These are phyloP conservation scores for Triplophysa tibetana DNA, from an alignment of 2,113 vertebrate species.

Conservation along the genomic window DNA sequence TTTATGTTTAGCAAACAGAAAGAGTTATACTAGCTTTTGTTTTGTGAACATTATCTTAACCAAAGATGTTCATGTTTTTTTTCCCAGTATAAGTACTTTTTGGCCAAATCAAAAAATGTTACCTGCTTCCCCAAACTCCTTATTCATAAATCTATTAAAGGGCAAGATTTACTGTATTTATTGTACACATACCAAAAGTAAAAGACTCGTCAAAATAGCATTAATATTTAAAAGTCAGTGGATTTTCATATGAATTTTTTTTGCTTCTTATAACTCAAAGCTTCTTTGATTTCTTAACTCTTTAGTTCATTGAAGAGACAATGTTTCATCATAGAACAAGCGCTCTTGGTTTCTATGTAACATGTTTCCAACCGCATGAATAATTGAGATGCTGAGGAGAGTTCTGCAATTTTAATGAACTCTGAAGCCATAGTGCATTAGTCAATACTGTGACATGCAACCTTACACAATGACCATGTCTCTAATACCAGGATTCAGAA, in stretches of 20 bases:
- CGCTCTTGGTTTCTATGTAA: conserved; percentile 38
- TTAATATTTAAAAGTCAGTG: background rate
- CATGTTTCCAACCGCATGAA: conserved; percentile 43
- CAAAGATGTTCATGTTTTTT: no score
- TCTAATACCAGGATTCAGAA: conserved; percentile 18
- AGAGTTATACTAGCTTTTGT: no score
- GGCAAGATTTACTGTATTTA: background rate
- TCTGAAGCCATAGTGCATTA: conserved; percentile 38
- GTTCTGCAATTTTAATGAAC: conserved; percentile 48
- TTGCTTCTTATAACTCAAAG: background rate
- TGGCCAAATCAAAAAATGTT: no score
- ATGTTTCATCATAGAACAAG: conserved; percentile 30
- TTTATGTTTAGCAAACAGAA: no score
- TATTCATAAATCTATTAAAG: background rate
- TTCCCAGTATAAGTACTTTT: no score
- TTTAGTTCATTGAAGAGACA: conserved; percentile 25
- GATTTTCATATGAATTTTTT: background rate
- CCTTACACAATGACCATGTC: conserved; percentile 13
- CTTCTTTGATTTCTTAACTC: conserved; percentile 4
- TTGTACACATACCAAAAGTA: background rate
- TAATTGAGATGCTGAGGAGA: conserved; percentile 47
- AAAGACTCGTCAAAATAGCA: conserved; percentile 24
- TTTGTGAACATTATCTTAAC: no score
- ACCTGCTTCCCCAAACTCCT: background rate
- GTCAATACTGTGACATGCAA: conserved; percentile 41